Evolutionary conservation across 2,113 vertebrate genomes (phyloP), one percentile per base, ranked within the genome.

Genomic region (Aspiorhynchus laticeps): DNA sequence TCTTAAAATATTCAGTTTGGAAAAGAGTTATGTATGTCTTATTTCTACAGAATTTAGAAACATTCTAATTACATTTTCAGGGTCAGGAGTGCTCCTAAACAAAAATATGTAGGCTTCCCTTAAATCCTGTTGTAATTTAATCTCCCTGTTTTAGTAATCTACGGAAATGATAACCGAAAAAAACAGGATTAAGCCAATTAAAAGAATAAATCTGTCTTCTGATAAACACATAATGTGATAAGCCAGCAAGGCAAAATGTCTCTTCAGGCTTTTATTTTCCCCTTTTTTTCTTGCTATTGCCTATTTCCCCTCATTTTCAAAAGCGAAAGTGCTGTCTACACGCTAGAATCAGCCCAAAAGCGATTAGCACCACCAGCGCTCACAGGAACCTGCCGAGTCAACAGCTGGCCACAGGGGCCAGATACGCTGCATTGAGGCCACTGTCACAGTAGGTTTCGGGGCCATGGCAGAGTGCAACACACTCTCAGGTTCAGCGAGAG

Each of bases 171-270:
- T 91, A 94, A 94, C 90, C 8, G 8, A 88, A 92, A 94, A 92
- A 94, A 94, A 93, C 92, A 91, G 92, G 94, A 95, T 95, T 95
- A 94, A 91, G 93, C 93, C 93, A 95, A 95, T 95, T 93, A 94
- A 93, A 94, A 91, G 87, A 93, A 24, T 28, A 12, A 80, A 83
- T 87, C 53, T 48, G 17, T 53, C 84, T 24, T 43, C 74, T 75
- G 82, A 87, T 83, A 61, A 89, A 87, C 83, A 77, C 53, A 79
- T 71, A 33, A 63, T 91, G 85, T 91, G 93, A 90, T 51, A 53
- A 87, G 74, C 84, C 81, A 87, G 79, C 88, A 89, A 84, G 36
- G 10, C 26, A 59, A 43, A 65, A 19, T 69, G 56, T 81, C 87
- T 89, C 90, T 94, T 90, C 79, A 73, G 90, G 87, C 83, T 88